Evolutionary conservation across 1,140 invertebrate genomes (phyloP).

Genomic region (Ridgeia piscesae): DNA sequence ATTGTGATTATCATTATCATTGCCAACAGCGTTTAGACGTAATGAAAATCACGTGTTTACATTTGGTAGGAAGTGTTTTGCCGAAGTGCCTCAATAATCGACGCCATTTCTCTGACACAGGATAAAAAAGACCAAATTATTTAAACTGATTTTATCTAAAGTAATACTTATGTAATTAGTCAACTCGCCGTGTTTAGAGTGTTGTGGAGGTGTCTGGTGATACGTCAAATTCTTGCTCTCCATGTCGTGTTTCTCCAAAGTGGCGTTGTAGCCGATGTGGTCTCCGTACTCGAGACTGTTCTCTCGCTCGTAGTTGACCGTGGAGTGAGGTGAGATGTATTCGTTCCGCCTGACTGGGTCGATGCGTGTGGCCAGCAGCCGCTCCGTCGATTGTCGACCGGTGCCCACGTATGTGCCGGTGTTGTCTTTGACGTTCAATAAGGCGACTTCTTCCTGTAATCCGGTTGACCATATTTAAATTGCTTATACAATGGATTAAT

Average conservation of each 20-base stretch:
- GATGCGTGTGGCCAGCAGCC: constrained; percentile 37
- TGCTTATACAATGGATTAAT: no score
- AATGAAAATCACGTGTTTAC: no score
- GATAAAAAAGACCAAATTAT: no score
- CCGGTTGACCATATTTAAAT: no score
- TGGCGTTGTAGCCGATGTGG: constrained; percentile 47
- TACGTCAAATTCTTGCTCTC: neutral
- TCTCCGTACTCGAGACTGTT: constrained; percentile 51
- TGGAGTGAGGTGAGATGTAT: constrained; percentile 39
- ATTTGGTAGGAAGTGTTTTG: no score
- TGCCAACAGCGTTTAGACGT: no score
- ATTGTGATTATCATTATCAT: no score
- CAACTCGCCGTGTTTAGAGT: neutral
- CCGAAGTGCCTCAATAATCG: no score
- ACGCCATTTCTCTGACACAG: no score
- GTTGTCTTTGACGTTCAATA: constrained; percentile 43
- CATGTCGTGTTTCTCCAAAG: constrained; percentile 9
- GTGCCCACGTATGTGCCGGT: constrained; percentile 38
- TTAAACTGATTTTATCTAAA: no score
- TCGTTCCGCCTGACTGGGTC: constrained; percentile 35
- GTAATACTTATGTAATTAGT: no score
- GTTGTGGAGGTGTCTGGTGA: neutral
- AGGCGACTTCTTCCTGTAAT: constrained; percentile 39
- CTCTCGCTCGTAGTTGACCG: constrained; percentile 42
- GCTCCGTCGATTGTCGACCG: constrained; percentile 34